Percentiles rank a stretch among this genome's conserved stretches.
Conservation (phyloP, 2,797 vertebrate species). For the Bryconaethiops microstoma region DNA sequence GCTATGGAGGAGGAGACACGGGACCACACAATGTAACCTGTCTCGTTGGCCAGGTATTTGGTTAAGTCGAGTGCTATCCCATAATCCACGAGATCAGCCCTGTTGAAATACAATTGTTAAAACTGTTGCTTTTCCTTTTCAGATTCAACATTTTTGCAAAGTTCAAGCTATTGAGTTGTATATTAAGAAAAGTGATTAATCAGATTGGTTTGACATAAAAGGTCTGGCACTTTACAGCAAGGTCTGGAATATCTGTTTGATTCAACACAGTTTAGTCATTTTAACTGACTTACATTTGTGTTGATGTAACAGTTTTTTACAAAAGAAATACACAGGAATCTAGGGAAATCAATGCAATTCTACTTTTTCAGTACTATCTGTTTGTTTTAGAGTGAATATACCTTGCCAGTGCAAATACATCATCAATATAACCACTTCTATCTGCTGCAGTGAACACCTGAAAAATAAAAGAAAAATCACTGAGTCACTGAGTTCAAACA, state of each 20-base stretch:
- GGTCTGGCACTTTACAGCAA: too few relatives aligned
- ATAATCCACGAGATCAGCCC: conserved; percentile 84
- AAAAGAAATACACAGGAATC: too few relatives aligned
- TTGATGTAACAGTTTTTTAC: neutral
- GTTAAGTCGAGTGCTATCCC: conserved; percentile 82
- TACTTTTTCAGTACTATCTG: neutral
- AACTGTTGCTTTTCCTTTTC: neutral
- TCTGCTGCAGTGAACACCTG: conserved; percentile 79
- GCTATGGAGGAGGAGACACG: conserved; percentile 79
- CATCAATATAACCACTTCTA: conserved; percentile 89
- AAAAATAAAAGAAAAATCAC: conserved; percentile 10
- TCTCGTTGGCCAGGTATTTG: conserved; percentile 83
- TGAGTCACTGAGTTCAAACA: neutral
- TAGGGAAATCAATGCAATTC: too few relatives aligned
- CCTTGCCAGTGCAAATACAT: conserved; percentile 91
- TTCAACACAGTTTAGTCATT: neutral
- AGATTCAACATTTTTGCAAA: neutral
- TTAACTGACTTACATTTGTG: too few relatives aligned
- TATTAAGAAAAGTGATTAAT: too few relatives aligned
- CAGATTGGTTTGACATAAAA: too few relatives aligned
- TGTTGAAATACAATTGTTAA: conserved; percentile 59
- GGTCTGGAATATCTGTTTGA: too few relatives aligned
- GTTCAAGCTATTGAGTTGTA: neutral
- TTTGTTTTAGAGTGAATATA: conserved; percentile 63
- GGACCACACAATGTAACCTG: conserved; percentile 86